phyloP scores from a whole-genome alignment of 2,888 invertebrate genomes.

The Tetragonisca angustula region DNA sequence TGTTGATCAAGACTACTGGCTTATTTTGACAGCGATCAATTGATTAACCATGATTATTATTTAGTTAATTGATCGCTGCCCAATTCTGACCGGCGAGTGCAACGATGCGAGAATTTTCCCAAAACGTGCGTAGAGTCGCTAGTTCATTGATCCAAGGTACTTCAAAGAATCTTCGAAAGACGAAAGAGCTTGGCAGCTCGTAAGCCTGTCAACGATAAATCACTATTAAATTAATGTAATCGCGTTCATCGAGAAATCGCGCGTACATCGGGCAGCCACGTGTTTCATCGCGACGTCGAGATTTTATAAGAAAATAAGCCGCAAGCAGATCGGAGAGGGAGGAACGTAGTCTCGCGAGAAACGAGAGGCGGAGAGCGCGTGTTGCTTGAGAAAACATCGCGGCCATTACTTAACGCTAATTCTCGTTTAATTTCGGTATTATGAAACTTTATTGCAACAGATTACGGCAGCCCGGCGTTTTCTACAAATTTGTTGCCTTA shows the following conservation, averaged over 20 bases:
- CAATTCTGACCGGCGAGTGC: too few relatives aligned
- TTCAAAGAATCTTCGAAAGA: too few relatives aligned
- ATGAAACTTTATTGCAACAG: conserved; percentile 19
- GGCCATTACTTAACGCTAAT: conserved; percentile 13
- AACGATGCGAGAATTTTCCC: too few relatives aligned
- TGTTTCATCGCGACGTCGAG: not conserved
- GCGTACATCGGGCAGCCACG: not conserved
- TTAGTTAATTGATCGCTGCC: too few relatives aligned
- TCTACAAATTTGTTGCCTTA: not conserved
- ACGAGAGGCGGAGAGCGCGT: not conserved
- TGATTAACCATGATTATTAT: too few relatives aligned
- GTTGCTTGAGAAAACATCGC: conserved; percentile 20
- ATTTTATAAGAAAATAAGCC: not conserved
- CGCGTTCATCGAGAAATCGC: not conserved
- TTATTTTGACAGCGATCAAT: too few relatives aligned
- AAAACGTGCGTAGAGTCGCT: too few relatives aligned
- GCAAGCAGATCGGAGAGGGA: not conserved
- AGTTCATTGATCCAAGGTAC: too few relatives aligned
- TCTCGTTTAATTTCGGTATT: conserved; percentile 13
- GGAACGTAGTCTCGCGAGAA: not conserved
- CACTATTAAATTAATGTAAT: not conserved
- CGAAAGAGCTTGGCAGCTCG: too few relatives aligned
- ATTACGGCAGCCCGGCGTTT: not conserved
- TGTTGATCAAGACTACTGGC: too few relatives aligned
- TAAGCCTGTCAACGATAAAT: too few relatives aligned